Base-by-base conservation (phyloP, 2,888 invertebrate species). In the Acronicta alni region DNA sequence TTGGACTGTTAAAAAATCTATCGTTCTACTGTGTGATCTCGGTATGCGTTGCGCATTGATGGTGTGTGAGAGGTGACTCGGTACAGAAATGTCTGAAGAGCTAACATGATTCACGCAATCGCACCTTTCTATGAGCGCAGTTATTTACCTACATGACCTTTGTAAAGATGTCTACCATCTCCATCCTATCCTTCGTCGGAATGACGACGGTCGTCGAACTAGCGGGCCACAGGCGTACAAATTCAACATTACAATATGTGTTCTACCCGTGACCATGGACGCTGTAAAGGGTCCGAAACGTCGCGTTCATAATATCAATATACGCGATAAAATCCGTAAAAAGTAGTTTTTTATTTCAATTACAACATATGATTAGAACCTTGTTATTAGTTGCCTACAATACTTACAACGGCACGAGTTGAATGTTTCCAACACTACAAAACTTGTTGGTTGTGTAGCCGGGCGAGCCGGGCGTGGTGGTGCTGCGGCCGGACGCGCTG, bases 401-500 rank as follows among this genome's bases (percentile, higher is more conserved):
- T 12, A 30, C 30, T 2, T 42, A 15, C 3, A 4, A 7, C 23
- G 6, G 46, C 18, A 17, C 15, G n/a, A 43, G 14, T 5, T 26
- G 15, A 47, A 41, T 51, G 32, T 51, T 51, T 17, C 30, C 41
- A 26, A 39, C 26, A 12, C 17, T 41, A 41, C 12, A 12, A 20
- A 5, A 26, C 23, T 23, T 2, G 46, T 45, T 54, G n/a, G 39
- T 49, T 41, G 66, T 73, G 0, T 87, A 92, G 93, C 79, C 90
- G 10, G 91, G 91, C 59, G 93, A 92, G 80, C 79, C 90, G n/a
- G 93, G 92, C 72, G 89, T 93, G 69, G 92, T 92, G 81, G 85
- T 89, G 76, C 89, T 92, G 56, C 84, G 87, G 23, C 95, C 81
- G 67, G 96, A 95, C 96, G 96, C 86, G 94, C 95, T 84, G 95